phyloP scores from a whole-genome alignment of 2,113 vertebrate species.

The Hippopotamus amphibius region DNA sequence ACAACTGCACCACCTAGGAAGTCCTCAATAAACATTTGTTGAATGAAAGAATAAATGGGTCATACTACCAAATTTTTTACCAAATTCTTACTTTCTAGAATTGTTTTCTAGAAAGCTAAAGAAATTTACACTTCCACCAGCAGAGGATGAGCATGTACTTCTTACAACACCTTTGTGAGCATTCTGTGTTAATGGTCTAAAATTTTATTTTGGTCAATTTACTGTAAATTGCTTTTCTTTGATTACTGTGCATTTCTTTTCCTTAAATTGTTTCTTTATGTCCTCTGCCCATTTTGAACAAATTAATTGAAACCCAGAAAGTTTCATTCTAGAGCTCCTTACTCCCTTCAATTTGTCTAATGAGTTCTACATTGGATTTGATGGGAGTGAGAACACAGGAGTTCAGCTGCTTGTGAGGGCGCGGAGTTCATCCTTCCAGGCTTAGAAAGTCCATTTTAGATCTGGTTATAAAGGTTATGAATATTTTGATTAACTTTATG shows the following conservation, averaged over 20 bases:
- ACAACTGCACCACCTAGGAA: no score
- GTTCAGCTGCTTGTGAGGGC: not conserved
- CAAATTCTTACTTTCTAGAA: not conserved
- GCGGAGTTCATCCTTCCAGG: not conserved
- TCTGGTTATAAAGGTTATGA: constrained; percentile 55
- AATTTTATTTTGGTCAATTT: not conserved
- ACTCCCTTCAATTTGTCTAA: not conserved
- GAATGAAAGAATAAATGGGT: not conserved
- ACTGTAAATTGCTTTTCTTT: constrained; percentile 17
- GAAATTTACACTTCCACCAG: not conserved
- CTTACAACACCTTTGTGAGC: not conserved
- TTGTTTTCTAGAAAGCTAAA: not conserved
- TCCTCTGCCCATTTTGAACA: constrained; percentile 23
- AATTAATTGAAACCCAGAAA: constrained; percentile 3
- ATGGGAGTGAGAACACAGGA: not conserved
- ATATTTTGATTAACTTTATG: constrained; percentile 61
- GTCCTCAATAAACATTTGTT: not conserved
- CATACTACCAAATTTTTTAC: not conserved
- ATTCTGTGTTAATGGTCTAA: not conserved
- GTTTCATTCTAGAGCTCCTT: not conserved
- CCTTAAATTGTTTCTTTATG: constrained; percentile 25
- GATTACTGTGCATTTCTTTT: not conserved
- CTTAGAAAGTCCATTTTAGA: constrained; percentile 21
- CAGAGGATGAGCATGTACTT: not conserved
- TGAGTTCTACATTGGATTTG: not conserved